Conservation (phyloP, 2,888 invertebrate species). For the Marronus borbonicus region DNA sequence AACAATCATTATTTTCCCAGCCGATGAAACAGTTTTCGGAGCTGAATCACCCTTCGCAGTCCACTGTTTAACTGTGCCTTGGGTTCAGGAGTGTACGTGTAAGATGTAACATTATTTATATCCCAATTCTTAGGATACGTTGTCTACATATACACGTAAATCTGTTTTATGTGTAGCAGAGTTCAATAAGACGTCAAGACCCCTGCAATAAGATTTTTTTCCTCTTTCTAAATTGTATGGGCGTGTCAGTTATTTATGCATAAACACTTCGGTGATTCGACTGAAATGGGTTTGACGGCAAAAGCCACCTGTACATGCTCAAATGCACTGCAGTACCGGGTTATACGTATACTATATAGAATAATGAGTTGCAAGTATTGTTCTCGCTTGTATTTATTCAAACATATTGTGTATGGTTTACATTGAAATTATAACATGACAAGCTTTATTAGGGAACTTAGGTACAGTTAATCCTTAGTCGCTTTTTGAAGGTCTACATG, state of each 20-base stretch:
- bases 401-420: constrained; percentile 15
- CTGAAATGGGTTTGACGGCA: constrained; percentile 4
- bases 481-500: not conserved
- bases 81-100: too few relatives aligned
- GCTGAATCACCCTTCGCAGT: too few relatives aligned
- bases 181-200: constrained; percentile 15
- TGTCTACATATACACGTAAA: not conserved
- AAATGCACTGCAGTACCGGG: too few relatives aligned
- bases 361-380: constrained; percentile 26
- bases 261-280: not conserved
- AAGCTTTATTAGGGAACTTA: not conserved
- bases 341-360: not conserved
- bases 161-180: not conserved
- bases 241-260: constrained; percentile 22
- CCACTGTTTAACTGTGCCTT: too few relatives aligned
- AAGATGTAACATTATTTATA: too few relatives aligned
- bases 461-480: too few relatives aligned
- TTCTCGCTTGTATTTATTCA: constrained; percentile 24
- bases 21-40: too few relatives aligned
- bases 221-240: constrained; percentile 31
- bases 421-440: constrained; percentile 30
- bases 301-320: not conserved
- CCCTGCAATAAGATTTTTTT: constrained; percentile 1
- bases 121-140: too few relatives aligned
- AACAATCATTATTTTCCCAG: too few relatives aligned